phyloP scores from a whole-genome alignment of 1,140 invertebrate genomes.

The Drosophila mauritiana region DNA sequence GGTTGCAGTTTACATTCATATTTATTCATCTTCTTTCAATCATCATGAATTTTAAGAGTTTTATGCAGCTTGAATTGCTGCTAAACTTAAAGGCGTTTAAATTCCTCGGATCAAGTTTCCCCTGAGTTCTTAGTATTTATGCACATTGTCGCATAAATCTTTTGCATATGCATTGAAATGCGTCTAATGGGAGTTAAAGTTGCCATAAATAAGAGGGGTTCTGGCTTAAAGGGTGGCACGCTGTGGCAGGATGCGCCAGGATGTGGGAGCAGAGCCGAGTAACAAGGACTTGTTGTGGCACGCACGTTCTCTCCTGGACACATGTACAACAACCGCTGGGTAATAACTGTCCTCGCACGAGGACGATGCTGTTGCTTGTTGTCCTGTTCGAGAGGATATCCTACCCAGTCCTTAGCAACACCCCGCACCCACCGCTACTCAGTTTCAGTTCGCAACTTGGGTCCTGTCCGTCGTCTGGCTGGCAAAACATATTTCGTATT shows the following conservation, averaged over 20 bases:
- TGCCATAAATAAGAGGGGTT: conserved; percentile 74
- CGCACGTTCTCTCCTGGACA: conserved; percentile 46
- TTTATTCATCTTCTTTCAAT: background rate
- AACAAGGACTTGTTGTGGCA: conserved; percentile 33
- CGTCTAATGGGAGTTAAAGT: conserved; percentile 74
- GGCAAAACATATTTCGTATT: conserved; percentile 68
- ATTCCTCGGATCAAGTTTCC: background rate
- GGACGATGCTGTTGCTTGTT: conserved; percentile 27
- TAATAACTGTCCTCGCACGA: conserved; percentile 53
- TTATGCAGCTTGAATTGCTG: background rate
- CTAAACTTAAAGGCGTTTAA: conserved; percentile 3
- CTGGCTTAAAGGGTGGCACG: conserved; percentile 29
- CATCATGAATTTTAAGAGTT: background rate
- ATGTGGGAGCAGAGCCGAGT: conserved; percentile 21
- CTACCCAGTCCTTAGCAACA: background rate
- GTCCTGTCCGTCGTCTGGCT: conserved; percentile 23
- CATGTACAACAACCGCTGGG: conserved; percentile 52
- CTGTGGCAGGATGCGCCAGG: background rate
- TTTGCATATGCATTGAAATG: conserved; percentile 80
- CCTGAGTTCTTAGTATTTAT: conserved; percentile 24
- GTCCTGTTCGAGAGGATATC: conserved; percentile 26
- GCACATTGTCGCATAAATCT: conserved; percentile 59
- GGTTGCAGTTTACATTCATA: too few species aligned
- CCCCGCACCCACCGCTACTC: conserved; percentile 9
- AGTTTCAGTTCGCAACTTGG: conserved; percentile 31